Evolutionary conservation across 23 tunicate genomes (phyloP), one percentile per base, ranked within the genome.

Genomic region (Corella eumyota): DNA sequence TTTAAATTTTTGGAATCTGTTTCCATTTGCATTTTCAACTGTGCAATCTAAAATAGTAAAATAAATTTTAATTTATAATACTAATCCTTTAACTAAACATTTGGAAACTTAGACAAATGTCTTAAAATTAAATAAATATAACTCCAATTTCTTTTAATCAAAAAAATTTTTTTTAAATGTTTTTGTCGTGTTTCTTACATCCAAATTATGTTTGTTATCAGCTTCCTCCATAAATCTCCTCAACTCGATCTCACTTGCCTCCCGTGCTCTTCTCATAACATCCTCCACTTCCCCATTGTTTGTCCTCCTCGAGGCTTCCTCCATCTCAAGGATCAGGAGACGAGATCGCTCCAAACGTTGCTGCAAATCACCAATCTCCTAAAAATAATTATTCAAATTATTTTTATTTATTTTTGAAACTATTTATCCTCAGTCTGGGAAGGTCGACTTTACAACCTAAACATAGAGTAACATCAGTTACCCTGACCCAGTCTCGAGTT

Each of bases 1-100:
- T 76, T 57, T 66, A 85, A 28, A 27, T 69, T 66, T 6, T 37
- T 34, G 15, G 62, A 62, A 34, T 85, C 84, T 4, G 85, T 85
- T 20, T 85, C 78, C 85, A 85, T 77, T n/a, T 71, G 85, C 75
- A 85, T 71, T 53, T 77, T 71, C 32, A 85, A 60, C 64, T 85
- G 80, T 21, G 82, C 66, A 21, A 85, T 77, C 95, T 85, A 34
- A 3, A 45, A 1, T 32, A 5, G 57, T 11, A 19, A 19, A 51
- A n/a, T n/a, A n/a, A 60, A 29, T 17, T 30, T 1, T 44, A n/a
- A n/a, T n/a, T n/a, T n/a, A n/a, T n/a, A n/a, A n/a, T n/a, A n/a
- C n/a, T n/a, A n/a, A n/a, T n/a, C n/a, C n/a, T n/a, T n/a, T n/a
- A n/a, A n/a, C n/a, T n/a, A n/a, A n/a, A n/a, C n/a, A n/a, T n/a